Evolutionary conservation across 2,888 invertebrate species (phyloP), one percentile per base, ranked within the genome.

Genomic region (Campaea margaritaria): DNA sequence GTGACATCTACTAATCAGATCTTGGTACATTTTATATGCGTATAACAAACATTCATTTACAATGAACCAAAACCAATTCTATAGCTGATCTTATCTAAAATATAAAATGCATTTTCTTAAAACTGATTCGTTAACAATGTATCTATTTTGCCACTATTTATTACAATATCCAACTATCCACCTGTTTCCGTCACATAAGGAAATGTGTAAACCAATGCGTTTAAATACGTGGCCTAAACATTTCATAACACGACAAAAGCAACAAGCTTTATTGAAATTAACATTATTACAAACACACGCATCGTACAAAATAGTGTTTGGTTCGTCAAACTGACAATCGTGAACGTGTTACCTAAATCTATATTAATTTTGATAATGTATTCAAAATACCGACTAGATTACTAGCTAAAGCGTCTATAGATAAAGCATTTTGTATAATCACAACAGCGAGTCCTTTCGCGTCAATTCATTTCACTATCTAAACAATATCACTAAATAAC

Each of bases 381-480:
- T 85, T 86, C 82, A 89, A 89, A 88, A 87, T 88, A 87, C 86
- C 76, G 52, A 81, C 87, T 89, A 89, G 87, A 75, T 79, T 87
- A 87, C 82, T 82, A 82, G 79, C 89, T 90, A 89, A 90, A 89
- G 91, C 91, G 87, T 87, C 86, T 89, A 85, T 87, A 80, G 79
- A 89, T 91, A 90, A 91, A 92, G 90, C 89, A 90, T 90, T 78
- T 86, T 86, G 86, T 89, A 88, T 87, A 89, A 90, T 89, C 90
- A 90, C 90, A 91, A 88, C 87, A 80, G 83, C 87, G 84, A 82
- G 86, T 89, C 87, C 85, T 51, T 63, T 48, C 65, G 62, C 69
- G 46, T 69, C 67, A 68, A 69, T 82, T 87, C 81, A 82, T 80
- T 89, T 85, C 87, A 90, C 89, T 91, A 89, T 85, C 89, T 91